Percentiles rank a stretch among this genome's conserved stretches.
Conservation (phyloP, 2,113 vertebrate genomes). For the Gadus chalcogrammus region DNA sequence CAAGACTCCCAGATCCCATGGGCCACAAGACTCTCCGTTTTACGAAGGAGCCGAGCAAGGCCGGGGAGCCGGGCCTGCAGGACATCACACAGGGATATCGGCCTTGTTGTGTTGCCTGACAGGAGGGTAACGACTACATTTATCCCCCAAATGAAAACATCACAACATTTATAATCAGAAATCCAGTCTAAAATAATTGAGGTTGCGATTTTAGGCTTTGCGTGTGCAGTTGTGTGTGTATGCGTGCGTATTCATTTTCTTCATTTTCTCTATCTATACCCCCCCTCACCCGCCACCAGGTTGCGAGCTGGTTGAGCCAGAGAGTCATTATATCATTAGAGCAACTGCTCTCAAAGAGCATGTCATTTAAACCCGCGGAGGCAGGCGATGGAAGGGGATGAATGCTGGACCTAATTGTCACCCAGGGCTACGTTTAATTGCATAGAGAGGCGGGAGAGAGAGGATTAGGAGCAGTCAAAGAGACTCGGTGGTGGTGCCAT, state of each 20-base stretch:
- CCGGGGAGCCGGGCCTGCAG: not conserved
- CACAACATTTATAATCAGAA: constrained; percentile 21
- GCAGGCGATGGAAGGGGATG: constrained; percentile 49
- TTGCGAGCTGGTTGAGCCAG: constrained; percentile 47
- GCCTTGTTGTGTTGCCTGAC: constrained; percentile 8
- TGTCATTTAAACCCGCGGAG: constrained; percentile 63
- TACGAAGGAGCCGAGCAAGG: constrained; percentile 7
- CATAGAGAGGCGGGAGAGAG: constrained; percentile 35
- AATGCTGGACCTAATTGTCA: constrained; percentile 66
- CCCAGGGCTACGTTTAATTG: constrained; percentile 65
- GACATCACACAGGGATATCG: constrained; percentile 21
- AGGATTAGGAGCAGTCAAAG: constrained; percentile 60
- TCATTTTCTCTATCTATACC: no score
- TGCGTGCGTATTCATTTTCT: no score
- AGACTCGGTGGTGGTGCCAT: constrained; percentile 53
- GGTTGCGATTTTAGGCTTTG: constrained; percentile 31
- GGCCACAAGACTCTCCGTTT: not conserved
- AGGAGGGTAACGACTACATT: not conserved
- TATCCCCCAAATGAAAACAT: constrained; percentile 29
- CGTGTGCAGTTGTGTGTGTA: constrained; percentile 20
- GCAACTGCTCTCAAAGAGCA: constrained; percentile 53
- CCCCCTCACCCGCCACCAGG: constrained; percentile 10
- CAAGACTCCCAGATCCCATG: not conserved
- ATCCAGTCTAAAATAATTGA: constrained; percentile 25
- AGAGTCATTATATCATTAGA: constrained; percentile 68